phyloP scores from a whole-genome alignment of 2,797 vertebrate species.

The Borostomias antarcticus region DNA sequence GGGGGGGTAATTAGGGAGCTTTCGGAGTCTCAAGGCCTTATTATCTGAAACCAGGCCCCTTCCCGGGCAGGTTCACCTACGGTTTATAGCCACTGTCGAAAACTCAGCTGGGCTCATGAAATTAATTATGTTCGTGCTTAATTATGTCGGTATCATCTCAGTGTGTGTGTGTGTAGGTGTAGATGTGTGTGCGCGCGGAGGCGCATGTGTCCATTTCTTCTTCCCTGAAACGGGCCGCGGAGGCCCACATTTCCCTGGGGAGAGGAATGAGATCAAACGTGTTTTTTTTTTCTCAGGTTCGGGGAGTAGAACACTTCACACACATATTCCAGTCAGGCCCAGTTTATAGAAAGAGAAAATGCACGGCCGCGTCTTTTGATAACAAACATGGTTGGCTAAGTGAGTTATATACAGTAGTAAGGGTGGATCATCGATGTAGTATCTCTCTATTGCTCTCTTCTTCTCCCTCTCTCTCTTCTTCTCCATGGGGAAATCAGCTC shows the following conservation, averaged over 20 bases:
- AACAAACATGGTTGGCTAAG: constrained; percentile 45
- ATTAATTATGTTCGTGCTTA: not conserved
- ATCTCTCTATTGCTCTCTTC: no score
- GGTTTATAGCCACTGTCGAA: constrained; percentile 10
- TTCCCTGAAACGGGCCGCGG: no score
- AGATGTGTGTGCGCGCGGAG: no score
- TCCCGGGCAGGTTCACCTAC: constrained; percentile 29
- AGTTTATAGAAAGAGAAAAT: constrained; percentile 37
- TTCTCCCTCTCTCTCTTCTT: constrained; percentile 51
- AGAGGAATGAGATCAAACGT: not conserved
- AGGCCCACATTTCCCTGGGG: no score
- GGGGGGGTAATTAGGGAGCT: constrained; percentile 65
- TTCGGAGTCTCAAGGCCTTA: no score
- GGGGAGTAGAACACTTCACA: constrained; percentile 17
- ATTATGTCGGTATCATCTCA: no score
- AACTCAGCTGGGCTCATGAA: not conserved
- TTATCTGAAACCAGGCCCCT: constrained; percentile 21
- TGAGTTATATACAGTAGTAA: constrained; percentile 51
- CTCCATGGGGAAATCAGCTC: constrained; percentile 75
- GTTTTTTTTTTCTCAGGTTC: not conserved
- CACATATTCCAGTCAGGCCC: constrained; percentile 46
- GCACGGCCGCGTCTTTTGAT: constrained; percentile 42
- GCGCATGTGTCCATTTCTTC: no score
- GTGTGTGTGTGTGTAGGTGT: not conserved
- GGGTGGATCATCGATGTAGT: constrained; percentile 40